Percentiles rank a stretch among this genome's conserved stretches.
Evolutionary conservation across 35 echinoderm and acorn worm genomes (phyloP).

Genomic region (Apostichopus californicus): DNA sequence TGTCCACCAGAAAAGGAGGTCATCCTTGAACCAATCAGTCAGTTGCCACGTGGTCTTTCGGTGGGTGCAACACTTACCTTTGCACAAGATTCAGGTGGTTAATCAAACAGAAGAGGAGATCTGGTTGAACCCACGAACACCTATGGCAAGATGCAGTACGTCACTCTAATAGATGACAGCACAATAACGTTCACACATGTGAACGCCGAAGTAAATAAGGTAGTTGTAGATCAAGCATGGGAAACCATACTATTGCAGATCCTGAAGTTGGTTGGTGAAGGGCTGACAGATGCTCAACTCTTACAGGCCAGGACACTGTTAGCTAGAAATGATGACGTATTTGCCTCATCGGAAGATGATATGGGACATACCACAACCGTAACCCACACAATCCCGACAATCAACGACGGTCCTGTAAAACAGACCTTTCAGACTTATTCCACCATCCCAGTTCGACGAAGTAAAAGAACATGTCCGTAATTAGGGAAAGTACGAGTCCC

Average conservation of each 20-base stretch:
- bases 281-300: constrained; percentile 32
- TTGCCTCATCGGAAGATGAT: constrained; percentile 60
- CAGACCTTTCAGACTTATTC: constrained; percentile 49
- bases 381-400: constrained; percentile 40
- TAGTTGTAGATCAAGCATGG: background rate
- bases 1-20: constrained; percentile 1
- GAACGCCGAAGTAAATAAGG: background rate
- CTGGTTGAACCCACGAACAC: background rate
- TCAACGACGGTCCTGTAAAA: constrained; percentile 54
- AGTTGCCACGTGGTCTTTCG: constrained; percentile 1
- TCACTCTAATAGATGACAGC: background rate
- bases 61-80: background rate
- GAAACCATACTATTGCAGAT: background rate
- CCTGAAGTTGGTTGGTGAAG: background rate
- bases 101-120: constrained; percentile 37
- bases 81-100: background rate
- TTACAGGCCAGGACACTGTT: constrained; percentile 42
- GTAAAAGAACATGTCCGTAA: constrained; percentile 59
- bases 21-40: constrained; percentile 25
- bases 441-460: constrained; percentile 60
- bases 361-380: constrained; percentile 46
- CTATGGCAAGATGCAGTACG: background rate
- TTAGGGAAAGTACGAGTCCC: constrained; percentile 11
- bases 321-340: constrained; percentile 53
- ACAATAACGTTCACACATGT: background rate